Conservation (phyloP, 2,888 invertebrate species). For the Drosophila helvetica region DNA sequence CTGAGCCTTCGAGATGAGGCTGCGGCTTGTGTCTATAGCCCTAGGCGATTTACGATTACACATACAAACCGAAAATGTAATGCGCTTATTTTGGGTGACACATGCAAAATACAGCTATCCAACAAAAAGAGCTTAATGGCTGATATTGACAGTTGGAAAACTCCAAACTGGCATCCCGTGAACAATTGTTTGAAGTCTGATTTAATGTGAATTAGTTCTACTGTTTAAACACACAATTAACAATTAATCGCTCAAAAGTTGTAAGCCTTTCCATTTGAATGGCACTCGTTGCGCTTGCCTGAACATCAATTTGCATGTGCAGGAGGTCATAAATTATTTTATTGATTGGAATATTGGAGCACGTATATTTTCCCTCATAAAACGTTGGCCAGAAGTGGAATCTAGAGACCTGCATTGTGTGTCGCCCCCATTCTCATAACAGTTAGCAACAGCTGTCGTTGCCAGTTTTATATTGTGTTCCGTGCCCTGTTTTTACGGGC, state of each 20-base stretch:
- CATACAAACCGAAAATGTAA: conserved; percentile 14
- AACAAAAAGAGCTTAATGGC: neutral
- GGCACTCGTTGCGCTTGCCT: neutral
- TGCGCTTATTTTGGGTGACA: conserved; percentile 17
- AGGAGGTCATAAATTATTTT: conserved; percentile 11
- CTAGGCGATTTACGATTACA: conserved; percentile 10
- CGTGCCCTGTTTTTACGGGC: conserved; percentile 22
- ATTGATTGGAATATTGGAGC: conserved; percentile 25
- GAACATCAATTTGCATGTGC: conserved; percentile 4
- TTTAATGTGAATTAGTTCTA: neutral
- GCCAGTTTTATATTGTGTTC: conserved; percentile 15
- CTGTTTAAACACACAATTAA: neutral
- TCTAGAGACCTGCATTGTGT: conserved; percentile 6
- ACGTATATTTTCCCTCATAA: neutral
- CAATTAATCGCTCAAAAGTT: neutral
- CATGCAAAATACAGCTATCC: neutral
- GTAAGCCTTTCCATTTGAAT: neutral
- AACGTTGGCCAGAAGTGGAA: neutral
- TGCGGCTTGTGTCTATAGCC: conserved; percentile 14
- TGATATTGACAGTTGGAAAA: conserved; percentile 7
- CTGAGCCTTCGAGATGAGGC: conserved; percentile 19
- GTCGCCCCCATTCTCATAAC: neutral
- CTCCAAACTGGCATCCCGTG: neutral
- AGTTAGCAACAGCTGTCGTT: conserved; percentile 13
- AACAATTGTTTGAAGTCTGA: neutral